Conservation (phyloP, 2,888 invertebrate genomes). For the Cheilosia pagana region DNA sequence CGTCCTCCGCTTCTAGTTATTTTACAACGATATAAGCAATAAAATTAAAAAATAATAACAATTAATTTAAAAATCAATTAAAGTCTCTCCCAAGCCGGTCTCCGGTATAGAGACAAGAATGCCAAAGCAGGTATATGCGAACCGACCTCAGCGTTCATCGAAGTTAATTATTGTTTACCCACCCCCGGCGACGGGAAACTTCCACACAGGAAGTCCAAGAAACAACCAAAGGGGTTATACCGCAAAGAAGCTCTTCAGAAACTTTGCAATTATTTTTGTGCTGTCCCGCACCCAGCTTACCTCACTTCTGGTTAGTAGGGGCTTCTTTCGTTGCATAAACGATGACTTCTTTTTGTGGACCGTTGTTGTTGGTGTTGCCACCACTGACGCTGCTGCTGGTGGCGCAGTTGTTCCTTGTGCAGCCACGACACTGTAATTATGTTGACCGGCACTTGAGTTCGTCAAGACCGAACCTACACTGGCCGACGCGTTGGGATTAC, state of each 20-base stretch:
- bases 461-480: constrained; percentile 31
- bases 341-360: constrained; percentile 81
- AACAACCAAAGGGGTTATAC: constrained; percentile 22
- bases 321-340: constrained; percentile 82
- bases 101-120: neutral
- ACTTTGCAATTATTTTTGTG: constrained; percentile 50
- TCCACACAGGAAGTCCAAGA: constrained; percentile 32
- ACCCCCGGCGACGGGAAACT: neutral
- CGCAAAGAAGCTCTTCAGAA: constrained; percentile 40
- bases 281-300: constrained; percentile 80
- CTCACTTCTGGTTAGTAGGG: constrained; percentile 83
- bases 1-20: neutral
- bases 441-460: constrained; percentile 50
- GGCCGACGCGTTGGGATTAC: constrained; percentile 36
- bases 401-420: constrained; percentile 50
- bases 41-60: constrained; percentile 55
- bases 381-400: constrained; percentile 53
- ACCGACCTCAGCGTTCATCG: constrained; percentile 39
- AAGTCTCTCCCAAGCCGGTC: constrained; percentile 4
- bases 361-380: constrained; percentile 75
- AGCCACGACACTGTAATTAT: constrained; percentile 31
- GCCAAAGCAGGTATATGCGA: constrained; percentile 5
- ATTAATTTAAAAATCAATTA: constrained; percentile 66
- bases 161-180: constrained; percentile 66
- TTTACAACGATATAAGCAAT: constrained; percentile 14